Conservation (phyloP, 1,140 invertebrate species). For the Lordiphosa collinella region DNA sequence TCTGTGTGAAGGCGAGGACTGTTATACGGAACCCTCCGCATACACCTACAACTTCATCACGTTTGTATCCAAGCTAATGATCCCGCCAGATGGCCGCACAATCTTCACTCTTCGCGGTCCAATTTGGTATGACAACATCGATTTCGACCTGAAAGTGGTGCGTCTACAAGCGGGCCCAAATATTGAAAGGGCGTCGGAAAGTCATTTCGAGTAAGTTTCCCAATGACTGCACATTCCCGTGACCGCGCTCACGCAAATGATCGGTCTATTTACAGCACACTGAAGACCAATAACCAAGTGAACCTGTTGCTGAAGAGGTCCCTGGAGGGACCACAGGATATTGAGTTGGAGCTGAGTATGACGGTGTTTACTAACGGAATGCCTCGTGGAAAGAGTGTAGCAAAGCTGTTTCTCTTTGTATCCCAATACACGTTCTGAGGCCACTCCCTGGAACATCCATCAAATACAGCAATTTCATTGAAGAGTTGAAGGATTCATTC, state of each 20-base stretch:
- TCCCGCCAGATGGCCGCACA: conserved; percentile 83
- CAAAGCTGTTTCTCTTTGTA: conserved; percentile 91
- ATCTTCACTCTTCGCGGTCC: conserved; percentile 94
- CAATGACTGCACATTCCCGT: no score
- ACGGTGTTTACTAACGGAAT: conserved; percentile 86
- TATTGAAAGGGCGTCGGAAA: conserved; percentile 83
- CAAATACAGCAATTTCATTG: no score
- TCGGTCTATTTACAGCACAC: conserved; percentile 75
- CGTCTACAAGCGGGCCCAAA: conserved; percentile 81
- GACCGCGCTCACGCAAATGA: no score
- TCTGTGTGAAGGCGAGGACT: conserved; percentile 87
- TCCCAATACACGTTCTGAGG: conserved; percentile 89
- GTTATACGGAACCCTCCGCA: conserved; percentile 88
- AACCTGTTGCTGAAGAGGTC: conserved; percentile 86
- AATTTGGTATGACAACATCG: conserved; percentile 83
- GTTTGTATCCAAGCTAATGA: conserved; percentile 90
- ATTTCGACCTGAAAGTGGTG: conserved; percentile 64
- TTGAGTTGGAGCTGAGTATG: conserved; percentile 92
- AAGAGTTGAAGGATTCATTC: no score
- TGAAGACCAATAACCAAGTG: conserved; percentile 84
- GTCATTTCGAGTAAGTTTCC: conserved; percentile 84
- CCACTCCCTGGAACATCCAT: no score
- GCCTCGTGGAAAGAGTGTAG: conserved; percentile 89
- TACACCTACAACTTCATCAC: conserved; percentile 96
- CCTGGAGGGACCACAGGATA: conserved; percentile 92